Evolutionary conservation across 92 coral and sea anemone genomes (phyloP).

Genomic region (Muricea muricata): DNA sequence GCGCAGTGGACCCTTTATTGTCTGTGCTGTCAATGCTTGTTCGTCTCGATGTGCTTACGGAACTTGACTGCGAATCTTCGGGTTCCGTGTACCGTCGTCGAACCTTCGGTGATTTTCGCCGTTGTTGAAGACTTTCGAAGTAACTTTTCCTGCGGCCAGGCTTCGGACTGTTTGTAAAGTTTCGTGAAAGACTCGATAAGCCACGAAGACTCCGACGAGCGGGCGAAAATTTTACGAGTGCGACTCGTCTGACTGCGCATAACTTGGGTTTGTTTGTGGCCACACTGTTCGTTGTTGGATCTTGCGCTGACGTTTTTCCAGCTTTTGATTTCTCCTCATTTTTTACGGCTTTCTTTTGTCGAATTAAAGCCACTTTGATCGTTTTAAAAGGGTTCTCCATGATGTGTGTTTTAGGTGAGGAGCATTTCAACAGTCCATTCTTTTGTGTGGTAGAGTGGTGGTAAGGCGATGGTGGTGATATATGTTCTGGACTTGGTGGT

Average conservation of each 20-base stretch:
- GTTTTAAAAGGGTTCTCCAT: slow-evolving; percentile 34
- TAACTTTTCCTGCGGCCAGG: slow-evolving; percentile 17
- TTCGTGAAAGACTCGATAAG: slow-evolving; percentile 8
- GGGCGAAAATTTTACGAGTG: slow-evolving; percentile 41
- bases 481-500: not conserved
- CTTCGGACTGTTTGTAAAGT: slow-evolving; percentile 20
- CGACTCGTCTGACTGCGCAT: slow-evolving; percentile 36
- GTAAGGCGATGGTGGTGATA: not conserved
- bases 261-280: slow-evolving; percentile 20
- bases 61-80: slow-evolving; percentile 24
- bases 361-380: slow-evolving; percentile 36
- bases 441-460: not conserved
- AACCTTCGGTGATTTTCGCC: slow-evolving; percentile 41
- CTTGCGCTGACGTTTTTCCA: not conserved
- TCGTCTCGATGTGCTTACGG: not conserved
- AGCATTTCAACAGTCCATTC: not conserved
- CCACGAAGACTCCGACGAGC: slow-evolving; percentile 40
- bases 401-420: slow-evolving; percentile 28
- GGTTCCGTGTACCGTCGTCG: slow-evolving; percentile 26
- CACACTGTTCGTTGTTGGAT: not conserved
- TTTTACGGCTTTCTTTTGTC: slow-evolving; percentile 23
- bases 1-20: not conserved
- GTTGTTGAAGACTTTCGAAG: slow-evolving; percentile 23
- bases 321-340: slow-evolving; percentile 3
- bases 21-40: not conserved